Percentiles rank a stretch among this genome's conserved stretches.
Evolutionary conservation across 2,888 invertebrate species (phyloP).

Genomic region (Pterostichus niger): DNA sequence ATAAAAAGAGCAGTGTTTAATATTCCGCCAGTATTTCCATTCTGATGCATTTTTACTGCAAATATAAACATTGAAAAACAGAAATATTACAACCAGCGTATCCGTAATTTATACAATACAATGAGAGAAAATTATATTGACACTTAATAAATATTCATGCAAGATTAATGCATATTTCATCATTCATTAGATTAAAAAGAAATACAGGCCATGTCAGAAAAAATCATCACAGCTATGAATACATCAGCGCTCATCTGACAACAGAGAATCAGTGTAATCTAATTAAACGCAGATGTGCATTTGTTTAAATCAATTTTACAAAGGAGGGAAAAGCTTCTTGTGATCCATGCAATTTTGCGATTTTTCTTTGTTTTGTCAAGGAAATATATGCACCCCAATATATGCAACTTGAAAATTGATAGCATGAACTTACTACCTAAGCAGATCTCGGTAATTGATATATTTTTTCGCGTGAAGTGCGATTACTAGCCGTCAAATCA

Average conservation of each 20-base stretch:
- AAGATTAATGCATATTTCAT: constrained; percentile 42
- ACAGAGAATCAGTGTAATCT: constrained; percentile 16
- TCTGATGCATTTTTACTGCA: constrained; percentile 8
- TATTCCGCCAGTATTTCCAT: constrained; percentile 17
- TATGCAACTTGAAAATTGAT: no score
- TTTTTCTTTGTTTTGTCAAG: no score
- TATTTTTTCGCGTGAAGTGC: no score
- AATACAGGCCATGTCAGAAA: not conserved
- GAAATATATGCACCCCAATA: no score
- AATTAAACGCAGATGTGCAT: not conserved
- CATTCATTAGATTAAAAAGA: constrained; percentile 29
- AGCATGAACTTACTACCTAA: no score
- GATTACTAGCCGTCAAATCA: no score
- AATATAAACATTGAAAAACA: constrained; percentile 26
- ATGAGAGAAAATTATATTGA: constrained; percentile 32
- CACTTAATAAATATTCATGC: constrained; percentile 37
- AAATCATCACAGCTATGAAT: constrained; percentile 1
- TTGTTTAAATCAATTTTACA: no score
- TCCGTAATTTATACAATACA: constrained; percentile 39
- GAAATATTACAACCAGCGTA: constrained; percentile 18
- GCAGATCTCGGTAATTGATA: no score
- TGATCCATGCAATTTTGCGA: no score
- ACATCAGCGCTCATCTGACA: constrained; percentile 24
- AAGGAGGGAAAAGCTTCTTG: no score
- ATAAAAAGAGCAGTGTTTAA: not conserved